Base-by-base conservation (phyloP, 2,888 invertebrate species). In the Cheilosia grossa region DNA sequence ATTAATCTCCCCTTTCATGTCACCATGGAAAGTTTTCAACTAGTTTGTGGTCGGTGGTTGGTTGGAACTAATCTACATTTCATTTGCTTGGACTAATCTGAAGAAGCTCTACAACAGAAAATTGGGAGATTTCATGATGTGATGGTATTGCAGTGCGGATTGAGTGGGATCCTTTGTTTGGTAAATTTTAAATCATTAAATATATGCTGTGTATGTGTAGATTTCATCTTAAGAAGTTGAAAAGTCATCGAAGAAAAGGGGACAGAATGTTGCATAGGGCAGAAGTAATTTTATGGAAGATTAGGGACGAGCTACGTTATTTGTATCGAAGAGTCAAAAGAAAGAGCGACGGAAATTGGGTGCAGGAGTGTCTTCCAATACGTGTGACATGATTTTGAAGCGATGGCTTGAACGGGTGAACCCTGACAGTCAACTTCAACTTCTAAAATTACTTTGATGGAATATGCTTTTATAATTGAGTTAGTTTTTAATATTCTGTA, bases 1-100 rank as follows among this genome's bases (percentile, higher is more conserved):
- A 83, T 79, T 79, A 83, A 83, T 79, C 75, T 67, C 27, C 67
- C 42, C 33, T 37, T 42, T 47, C 56, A 27, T 64, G 64, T 74
- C 47, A 56, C 37, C 17, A 24, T 51, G 56, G 21, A n/a, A 42
- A 40, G 53, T 24, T 63, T 53, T 63, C 63, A 30, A 74, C 53
- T 61, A 81, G 69, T 58, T 75, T 67, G 75, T 24, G 81, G 75
- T 75, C 27, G 15, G 27, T 24, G 63, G 24, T 56, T 72, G 58
- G 27, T 37, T 30, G 30, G 27, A 63, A 75, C 30, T 81, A 81
- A 81, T 81, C 81, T 81, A 56, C 69, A 77, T 70, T 82, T 77
- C 75, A 77, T 82, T 58, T 56, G 53, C 75, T 70, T 82, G 69
- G 64, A 56, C 64, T 82, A 51, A 51, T 82, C 64, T 58, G 5